Conservation (phyloP, 37 sponge, comb jelly and placozoan species). For the Halisarca cf. caerulea region DNA sequence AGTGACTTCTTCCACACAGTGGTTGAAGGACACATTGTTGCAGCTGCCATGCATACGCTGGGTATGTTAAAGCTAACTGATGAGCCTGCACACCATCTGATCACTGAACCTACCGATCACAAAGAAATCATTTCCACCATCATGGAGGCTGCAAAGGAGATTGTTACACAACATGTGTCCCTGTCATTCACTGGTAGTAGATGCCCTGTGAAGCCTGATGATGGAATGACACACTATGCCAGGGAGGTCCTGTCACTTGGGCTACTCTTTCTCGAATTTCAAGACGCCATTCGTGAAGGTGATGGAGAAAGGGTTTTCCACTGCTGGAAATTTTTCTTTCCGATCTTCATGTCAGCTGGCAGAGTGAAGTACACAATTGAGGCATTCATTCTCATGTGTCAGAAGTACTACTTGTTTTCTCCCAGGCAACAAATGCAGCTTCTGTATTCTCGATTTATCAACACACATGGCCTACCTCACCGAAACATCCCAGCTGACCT, state of each 20-base stretch:
- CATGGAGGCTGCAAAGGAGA: too few relatives aligned
- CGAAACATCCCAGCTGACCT: conserved; percentile 51
- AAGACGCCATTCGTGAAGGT: not conserved
- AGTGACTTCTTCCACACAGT: not conserved
- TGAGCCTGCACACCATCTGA: not conserved
- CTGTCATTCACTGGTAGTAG: not conserved
- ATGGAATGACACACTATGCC: not conserved
- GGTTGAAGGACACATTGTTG: not conserved
- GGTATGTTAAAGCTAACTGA: not conserved
- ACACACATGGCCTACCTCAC: conserved; percentile 36
- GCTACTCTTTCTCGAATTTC: not conserved
- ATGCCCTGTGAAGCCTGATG: not conserved
- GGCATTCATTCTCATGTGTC: not conserved
- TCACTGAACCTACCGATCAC: not conserved
- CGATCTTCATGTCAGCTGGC: not conserved
- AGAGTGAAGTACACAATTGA: not conserved
- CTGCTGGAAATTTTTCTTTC: not conserved
- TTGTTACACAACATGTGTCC: not conserved
- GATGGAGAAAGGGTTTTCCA: not conserved
- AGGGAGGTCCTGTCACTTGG: not conserved
- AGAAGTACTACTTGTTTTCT: conserved; percentile 40
- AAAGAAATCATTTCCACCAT: too few relatives aligned
- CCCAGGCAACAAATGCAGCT: conserved; percentile 40
- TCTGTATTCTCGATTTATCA: conserved; percentile 34
- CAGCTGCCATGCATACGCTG: not conserved